Base-by-base conservation (phyloP, 2,888 invertebrate species). In the Helicoverpa assulta region DNA sequence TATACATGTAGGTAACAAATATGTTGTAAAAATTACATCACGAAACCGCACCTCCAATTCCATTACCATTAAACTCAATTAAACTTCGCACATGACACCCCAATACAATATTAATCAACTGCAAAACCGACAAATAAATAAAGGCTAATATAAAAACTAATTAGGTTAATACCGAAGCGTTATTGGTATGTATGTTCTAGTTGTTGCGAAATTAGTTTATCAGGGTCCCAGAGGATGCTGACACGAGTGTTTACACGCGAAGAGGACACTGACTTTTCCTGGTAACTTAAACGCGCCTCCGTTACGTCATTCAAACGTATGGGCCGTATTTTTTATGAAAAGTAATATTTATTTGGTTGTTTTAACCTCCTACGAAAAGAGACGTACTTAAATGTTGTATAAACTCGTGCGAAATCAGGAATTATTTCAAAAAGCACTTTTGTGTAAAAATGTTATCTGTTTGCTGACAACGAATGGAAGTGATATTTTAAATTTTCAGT, bases 121-220 rank as follows among this genome's bases (percentile, higher is more conserved):
- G 67, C 76, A 69, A 78, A 85, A 80, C 70, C 69, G 56, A 65
- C 29, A 64, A 68, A 86, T 77, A 81, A 80, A 86, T 81, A 78
- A 64, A 80, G 73, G 78, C 73, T 80, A 78, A 60, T 81, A 82
- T 76, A 85, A 78, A 86, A 82, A 74, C 81, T 86, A 87, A 89
- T 89, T 89, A 83, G 89, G 87, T 86, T 87, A 89, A 89, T 81
- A 84, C 81, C 81, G 73, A 69, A 75, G 80, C 64, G 76, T 78
- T 83, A 82, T 85, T 79, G 82, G 51, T 66, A 58, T 56, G 51
- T n/a, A 56, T 43, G 62, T 64, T 57, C 43, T 50, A 58, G 43
- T 61, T 81, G 78, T 84, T 81, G 87, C 87, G 68, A 87, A 88
- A 87, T 88, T 86, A 86, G 82, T 84, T 84, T 85, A 81, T 83